Percentiles rank a stretch among this genome's conserved stretches.
phyloP scores from a whole-genome alignment of 2,888 invertebrate genomes.

The Caenorhabditis japonica region DNA sequence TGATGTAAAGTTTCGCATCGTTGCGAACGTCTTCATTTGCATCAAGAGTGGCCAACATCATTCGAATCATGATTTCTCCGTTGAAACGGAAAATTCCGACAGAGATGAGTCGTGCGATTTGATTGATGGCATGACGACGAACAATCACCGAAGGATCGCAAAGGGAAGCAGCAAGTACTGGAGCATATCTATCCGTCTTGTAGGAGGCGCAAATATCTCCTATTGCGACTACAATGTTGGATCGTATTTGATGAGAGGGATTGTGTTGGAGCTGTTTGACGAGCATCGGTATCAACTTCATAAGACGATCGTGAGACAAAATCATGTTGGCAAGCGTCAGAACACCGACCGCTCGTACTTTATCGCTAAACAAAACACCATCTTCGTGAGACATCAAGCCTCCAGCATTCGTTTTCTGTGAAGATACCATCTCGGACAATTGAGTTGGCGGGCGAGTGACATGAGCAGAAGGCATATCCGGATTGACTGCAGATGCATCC shows the following conservation, averaged over 20 bases:
- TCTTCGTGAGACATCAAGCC: conserved; percentile 2
- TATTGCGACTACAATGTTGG: conserved; percentile 37
- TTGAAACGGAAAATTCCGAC: conserved; percentile 41
- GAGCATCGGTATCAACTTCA: conserved; percentile 44
- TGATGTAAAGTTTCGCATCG: conserved; percentile 42
- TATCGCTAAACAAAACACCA: conserved; percentile 33
- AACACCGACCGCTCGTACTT: conserved; percentile 34
- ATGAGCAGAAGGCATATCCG: conserved; percentile 40
- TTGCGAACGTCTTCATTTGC: conserved; percentile 47
- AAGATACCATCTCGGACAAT: conserved; percentile 18
- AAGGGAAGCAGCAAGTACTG: conserved; percentile 33
- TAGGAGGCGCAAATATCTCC: conserved; percentile 40
- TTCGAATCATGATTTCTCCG: conserved; percentile 53
- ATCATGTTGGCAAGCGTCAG: conserved; percentile 44
- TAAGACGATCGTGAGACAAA: conserved; percentile 30
- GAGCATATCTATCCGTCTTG: conserved; percentile 45
- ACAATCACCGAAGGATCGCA: conserved; percentile 52
- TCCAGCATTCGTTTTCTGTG: conserved; percentile 10
- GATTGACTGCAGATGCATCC: conserved; percentile 15
- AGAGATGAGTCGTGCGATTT: conserved; percentile 46
- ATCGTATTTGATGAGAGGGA: conserved; percentile 44
- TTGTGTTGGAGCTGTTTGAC: conserved; percentile 42
- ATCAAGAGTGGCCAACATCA: conserved; percentile 47
- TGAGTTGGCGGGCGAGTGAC: conserved; percentile 32
- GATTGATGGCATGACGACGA: conserved; percentile 47